Base-by-base conservation (phyloP, 2,888 invertebrate species). In the Leptogaster cylindrica region DNA sequence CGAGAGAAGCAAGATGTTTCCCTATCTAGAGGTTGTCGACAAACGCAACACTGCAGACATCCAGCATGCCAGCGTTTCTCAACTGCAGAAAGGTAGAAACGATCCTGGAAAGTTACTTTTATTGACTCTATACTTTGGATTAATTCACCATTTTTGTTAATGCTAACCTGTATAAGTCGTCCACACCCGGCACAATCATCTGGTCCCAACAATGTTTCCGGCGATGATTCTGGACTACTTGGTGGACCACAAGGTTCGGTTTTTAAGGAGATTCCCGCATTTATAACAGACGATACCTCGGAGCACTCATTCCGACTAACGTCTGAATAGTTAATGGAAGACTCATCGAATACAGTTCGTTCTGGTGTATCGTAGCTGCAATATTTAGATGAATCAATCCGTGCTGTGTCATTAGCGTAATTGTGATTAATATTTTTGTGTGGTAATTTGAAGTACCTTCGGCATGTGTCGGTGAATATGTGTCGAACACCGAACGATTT, bases 21-120 rank as follows among this genome's bases (percentile, higher is more conserved):
- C 1, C 93, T 89, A 80, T 96, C 96, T 73, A 97, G 85, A 3
- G 92, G 89, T 82, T 90, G 88, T 76, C 92, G 88, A 82, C 97
- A 97, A 79, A 94, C 92, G 78, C 89, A 91, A 82, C 96, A 97
- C 78, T 92, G 89, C 31, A 97, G 85, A 78, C 96, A 97, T 68
- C 91, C 87, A 50, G 91, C 90, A 81, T 97, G 96, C 96, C 96
- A 97, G 81, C 92, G 88, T 76, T 93, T 87, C 82, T 95, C 95
- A 72, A 95, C 90, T 18, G 95, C 95, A 77, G 93, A 88, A 74
- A 96, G 87, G 83, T 94, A 95, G 84, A 89, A 96, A 77, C 94
- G 85, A 84, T 96, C 95, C 73, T 87, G 65, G 16, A 63, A 58
- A 39, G 16, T 7, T 18, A 50, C n/a, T 23, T 23, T 50, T 20